These are phyloP conservation scores for Athrips mouffetella DNA, from an alignment of 2,888 invertebrate genomes.

Conservation along the genomic window DNA sequence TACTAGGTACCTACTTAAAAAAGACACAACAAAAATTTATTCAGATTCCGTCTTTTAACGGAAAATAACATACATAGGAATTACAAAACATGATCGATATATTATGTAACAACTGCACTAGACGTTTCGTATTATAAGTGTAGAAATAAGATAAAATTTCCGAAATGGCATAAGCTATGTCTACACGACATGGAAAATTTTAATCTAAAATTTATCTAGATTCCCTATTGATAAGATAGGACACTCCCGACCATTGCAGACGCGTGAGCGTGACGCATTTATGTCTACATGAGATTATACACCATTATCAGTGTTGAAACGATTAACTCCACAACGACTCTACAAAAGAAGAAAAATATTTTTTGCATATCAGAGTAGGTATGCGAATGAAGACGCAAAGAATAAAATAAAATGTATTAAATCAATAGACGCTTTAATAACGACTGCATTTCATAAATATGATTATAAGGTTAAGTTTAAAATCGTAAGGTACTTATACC, in stretches of 20 bases:
- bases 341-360: no score
- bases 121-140: slow-evolving; percentile 28
- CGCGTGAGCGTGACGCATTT: slow-evolving; percentile 55
- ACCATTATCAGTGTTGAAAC: slow-evolving; percentile 17
- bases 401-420: no score
- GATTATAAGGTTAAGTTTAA: not conserved
- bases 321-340: no score
- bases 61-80: not conserved
- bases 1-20: not conserved
- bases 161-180: not conserved
- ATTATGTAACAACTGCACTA: slow-evolving; percentile 16
- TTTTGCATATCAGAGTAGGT: no score
- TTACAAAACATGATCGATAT: not conserved
- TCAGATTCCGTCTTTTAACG: no score
- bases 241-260: slow-evolving; percentile 43
- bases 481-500: no score
- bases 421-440: no score
- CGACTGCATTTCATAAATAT: not conserved
- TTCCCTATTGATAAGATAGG: slow-evolving; percentile 64
- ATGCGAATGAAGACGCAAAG: no score
- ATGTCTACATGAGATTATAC: slow-evolving; percentile 42
- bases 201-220: slow-evolving; percentile 54
- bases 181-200: slow-evolving; percentile 53
- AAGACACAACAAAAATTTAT: not conserved
- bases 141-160: slow-evolving; percentile 31